phyloP scores from a whole-genome alignment of 2,113 vertebrate species.

The Aphyosemion australe region DNA sequence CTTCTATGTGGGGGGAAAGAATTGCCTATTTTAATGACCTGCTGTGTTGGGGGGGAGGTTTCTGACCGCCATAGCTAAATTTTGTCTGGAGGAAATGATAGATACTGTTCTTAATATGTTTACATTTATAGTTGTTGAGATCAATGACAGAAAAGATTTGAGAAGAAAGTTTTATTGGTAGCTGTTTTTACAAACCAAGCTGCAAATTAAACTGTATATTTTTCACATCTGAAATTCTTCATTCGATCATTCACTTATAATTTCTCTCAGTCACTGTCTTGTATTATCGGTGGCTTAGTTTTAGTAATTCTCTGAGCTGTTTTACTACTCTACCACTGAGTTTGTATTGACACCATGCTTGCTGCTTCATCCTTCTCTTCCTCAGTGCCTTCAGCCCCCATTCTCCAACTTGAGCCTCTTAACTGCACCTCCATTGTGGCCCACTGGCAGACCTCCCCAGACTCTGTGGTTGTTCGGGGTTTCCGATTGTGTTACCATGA shows the following conservation, averaged over 20 bases:
- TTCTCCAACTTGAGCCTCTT: constrained; percentile 88
- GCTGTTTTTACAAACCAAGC: not conserved
- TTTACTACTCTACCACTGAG: constrained; percentile 7
- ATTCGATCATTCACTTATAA: not conserved
- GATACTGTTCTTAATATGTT: not conserved
- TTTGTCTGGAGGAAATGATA: constrained; percentile 28
- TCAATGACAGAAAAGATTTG: not conserved
- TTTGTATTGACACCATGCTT: constrained; percentile 19
- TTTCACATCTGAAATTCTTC: not conserved
- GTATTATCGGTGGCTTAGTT: constrained; percentile 2
- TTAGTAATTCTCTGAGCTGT: constrained; percentile 15
- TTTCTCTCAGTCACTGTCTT: not conserved
- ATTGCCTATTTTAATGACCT: constrained; percentile 67
- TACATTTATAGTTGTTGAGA: constrained; percentile 6
- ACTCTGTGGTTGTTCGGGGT: constrained; percentile 84
- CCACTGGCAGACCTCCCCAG: constrained; percentile 85
- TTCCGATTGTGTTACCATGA: constrained; percentile 91
- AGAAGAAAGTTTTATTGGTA: not conserved
- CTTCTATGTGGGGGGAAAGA: constrained; percentile 64
- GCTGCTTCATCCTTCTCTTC: constrained; percentile 25
- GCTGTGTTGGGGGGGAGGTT: constrained; percentile 56
- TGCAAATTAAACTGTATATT: not conserved
- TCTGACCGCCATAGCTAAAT: constrained; percentile 43
- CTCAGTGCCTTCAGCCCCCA: constrained; percentile 89
- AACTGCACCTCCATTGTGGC: constrained; percentile 94